Percentiles rank a stretch among this genome's conserved stretches.
phyloP scores from a whole-genome alignment of 2,888 invertebrate species.

The Leptopilina drosophilae region DNA sequence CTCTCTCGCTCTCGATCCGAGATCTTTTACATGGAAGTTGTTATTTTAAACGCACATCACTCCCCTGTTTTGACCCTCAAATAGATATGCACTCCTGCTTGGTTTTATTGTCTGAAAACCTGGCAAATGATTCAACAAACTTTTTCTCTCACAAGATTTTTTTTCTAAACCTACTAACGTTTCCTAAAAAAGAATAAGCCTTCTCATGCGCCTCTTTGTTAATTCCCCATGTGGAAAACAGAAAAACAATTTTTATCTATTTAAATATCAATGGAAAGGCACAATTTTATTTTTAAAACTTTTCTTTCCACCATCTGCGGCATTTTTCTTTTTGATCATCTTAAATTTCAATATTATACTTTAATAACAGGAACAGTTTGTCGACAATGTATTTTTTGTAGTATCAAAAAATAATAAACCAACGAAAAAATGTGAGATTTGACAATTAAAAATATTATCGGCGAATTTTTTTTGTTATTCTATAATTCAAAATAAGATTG shows the following conservation, averaged over 20 bases:
- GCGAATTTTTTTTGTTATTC: too few species aligned
- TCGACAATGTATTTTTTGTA: too few species aligned
- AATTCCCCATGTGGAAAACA: neutral
- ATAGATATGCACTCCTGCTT: constrained; percentile 30
- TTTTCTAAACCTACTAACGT: constrained; percentile 14
- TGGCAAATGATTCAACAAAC: constrained; percentile 29
- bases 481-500: too few species aligned
- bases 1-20: neutral
- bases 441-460: too few species aligned
- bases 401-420: too few species aligned
- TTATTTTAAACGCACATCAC: constrained; percentile 30
- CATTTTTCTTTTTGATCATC: neutral
- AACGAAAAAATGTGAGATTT: too few species aligned
- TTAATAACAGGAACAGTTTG: too few species aligned
- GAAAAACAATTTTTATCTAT: neutral
- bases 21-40: constrained; percentile 21
- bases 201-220: constrained; percentile 15
- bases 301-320: neutral
- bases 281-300: neutral
- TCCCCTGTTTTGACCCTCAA: constrained; percentile 19
- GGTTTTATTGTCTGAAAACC: constrained; percentile 30
- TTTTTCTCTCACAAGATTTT: neutral
- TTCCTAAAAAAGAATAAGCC: constrained; percentile 8
- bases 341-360: too few species aligned
- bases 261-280: neutral